Conservation (phyloP, 2,797 vertebrate species). For the Platalea minor region DNA sequence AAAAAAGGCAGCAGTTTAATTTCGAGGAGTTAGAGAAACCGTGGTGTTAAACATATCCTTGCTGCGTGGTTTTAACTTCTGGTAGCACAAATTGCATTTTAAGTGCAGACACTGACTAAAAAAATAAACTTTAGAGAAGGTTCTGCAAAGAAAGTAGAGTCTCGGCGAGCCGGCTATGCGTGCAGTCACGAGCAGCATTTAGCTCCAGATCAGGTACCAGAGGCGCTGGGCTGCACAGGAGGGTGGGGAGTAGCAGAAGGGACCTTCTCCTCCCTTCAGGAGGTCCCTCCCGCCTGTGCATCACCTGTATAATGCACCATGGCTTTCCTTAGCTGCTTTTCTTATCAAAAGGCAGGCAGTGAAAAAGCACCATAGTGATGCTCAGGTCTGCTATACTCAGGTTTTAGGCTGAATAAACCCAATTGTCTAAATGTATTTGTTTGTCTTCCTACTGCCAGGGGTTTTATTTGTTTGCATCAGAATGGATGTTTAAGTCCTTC, state of each 20-base stretch:
- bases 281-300: neutral
- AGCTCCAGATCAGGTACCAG: neutral
- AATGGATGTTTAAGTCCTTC: neutral
- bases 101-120: neutral
- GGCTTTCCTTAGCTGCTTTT: neutral
- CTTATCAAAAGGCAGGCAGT: neutral
- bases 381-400: neutral
- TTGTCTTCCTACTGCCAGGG: neutral
- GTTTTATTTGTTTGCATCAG: neutral
- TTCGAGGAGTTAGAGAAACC: neutral
- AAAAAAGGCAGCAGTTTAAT: neutral
- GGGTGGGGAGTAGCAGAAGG: neutral
- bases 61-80: neutral
- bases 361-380: accelerated
- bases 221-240: neutral
- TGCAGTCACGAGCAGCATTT: too few relatives aligned
- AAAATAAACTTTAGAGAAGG: neutral
- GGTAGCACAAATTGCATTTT: neutral
- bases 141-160: neutral
- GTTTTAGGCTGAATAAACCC: neutral
- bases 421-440: neutral
- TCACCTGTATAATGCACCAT: accelerated
- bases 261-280: neutral
- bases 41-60: neutral
- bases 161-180: neutral